phyloP scores from a whole-genome alignment of 2,113 vertebrate species.

The Colinus virginianus region DNA sequence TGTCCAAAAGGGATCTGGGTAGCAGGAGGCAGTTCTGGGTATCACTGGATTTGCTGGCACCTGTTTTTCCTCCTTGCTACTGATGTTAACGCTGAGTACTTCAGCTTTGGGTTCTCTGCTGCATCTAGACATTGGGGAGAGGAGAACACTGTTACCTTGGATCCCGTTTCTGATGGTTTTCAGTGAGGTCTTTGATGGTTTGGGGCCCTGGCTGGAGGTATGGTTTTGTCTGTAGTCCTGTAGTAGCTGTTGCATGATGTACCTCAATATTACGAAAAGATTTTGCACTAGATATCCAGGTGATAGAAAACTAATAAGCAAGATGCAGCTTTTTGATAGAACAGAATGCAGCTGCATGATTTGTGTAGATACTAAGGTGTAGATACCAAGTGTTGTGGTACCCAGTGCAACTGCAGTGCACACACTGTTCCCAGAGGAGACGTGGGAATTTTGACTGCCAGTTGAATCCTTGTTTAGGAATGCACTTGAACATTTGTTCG shows the following conservation, averaged over 20 bases:
- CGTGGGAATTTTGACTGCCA: not conserved
- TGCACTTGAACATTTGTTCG: not conserved
- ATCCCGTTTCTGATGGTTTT: fast-evolving
- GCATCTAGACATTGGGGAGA: not conserved
- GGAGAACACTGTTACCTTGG: not conserved
- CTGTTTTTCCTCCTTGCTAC: not conserved
- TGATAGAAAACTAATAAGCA: not conserved
- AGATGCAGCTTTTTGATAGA: not conserved
- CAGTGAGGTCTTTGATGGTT: not conserved
- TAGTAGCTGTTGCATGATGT: not conserved
- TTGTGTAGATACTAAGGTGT: not conserved
- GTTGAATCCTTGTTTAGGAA: not conserved
- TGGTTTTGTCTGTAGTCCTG: not conserved
- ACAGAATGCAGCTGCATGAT: not conserved
- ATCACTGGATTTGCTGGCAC: fast-evolving
- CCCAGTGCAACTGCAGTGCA: fast-evolving
- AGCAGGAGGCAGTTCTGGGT: not conserved
- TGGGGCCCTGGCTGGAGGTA: not conserved
- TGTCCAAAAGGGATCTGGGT: not conserved
- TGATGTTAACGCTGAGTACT: not conserved
- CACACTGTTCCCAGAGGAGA: not conserved
- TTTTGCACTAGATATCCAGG: not conserved
- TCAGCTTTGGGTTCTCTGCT: not conserved
- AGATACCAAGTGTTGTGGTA: not conserved
- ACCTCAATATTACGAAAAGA: not conserved